Evolutionary conservation across 2,888 invertebrate genomes (phyloP).

Genomic region (Muscina levida): DNA sequence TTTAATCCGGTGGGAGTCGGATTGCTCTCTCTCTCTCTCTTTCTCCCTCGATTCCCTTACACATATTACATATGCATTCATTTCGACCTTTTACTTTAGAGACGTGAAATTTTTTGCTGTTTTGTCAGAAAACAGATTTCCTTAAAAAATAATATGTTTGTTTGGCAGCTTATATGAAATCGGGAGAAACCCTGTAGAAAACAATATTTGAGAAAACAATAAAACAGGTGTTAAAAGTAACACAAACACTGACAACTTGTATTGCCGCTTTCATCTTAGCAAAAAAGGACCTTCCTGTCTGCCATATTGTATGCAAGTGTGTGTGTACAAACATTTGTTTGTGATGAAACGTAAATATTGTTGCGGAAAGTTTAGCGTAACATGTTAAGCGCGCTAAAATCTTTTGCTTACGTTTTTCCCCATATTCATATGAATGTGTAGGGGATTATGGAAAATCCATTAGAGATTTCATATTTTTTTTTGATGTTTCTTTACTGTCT

Average conservation of each 20-base stretch:
- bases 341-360: neutral
- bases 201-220: conserved; percentile 39
- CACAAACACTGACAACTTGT: conserved; percentile 23
- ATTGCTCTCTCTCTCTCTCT: neutral
- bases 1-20: no score
- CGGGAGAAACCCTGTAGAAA: neutral
- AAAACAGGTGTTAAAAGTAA: conserved; percentile 62
- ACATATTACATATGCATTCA: neutral
- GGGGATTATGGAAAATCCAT: conserved; percentile 22
- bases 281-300: neutral
- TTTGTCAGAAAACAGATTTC: conserved; percentile 41
- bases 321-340: neutral
- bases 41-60: neutral
- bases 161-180: conserved; percentile 30
- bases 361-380: neutral
- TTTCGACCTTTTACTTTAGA: conserved; percentile 46
- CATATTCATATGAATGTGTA: neutral
- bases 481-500: neutral
- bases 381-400: conserved; percentile 42
- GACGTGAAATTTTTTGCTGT: conserved; percentile 44
- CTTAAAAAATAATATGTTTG: conserved; percentile 61
- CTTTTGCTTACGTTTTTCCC: neutral
- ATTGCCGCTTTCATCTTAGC: neutral
- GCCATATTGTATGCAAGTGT: no score
- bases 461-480: neutral